Conservation (phyloP, 2,797 vertebrate species). For the Falco concolor region DNA sequence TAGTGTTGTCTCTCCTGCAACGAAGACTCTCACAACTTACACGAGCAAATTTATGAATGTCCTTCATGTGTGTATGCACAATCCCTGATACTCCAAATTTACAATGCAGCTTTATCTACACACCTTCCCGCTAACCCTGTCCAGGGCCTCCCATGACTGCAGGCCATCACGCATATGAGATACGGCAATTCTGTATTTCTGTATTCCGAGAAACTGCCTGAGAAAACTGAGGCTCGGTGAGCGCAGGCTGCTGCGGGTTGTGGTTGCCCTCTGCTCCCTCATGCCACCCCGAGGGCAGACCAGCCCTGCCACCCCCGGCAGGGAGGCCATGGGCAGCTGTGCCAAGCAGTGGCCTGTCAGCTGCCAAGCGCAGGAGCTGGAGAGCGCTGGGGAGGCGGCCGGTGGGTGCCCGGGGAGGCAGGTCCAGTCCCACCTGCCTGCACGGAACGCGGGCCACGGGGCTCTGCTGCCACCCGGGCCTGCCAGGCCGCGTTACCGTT, state of each 20-base stretch:
- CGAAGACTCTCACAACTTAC: background rate
- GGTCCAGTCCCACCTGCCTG: background rate
- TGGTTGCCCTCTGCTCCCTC: background rate
- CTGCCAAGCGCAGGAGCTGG: background rate
- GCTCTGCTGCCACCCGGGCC: background rate
- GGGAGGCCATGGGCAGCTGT: background rate
- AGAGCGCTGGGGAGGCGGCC: background rate
- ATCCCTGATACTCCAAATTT: background rate
- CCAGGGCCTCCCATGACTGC: background rate
- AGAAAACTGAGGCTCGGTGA: background rate
- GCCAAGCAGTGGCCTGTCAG: background rate
- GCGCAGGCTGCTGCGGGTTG: accelerated
- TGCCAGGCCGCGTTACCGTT: background rate
- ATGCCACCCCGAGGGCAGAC: accelerated
- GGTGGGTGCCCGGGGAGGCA: background rate
- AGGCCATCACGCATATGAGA: accelerated
- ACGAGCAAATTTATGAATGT: background rate
- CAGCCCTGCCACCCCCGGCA: accelerated
- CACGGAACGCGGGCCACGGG: background rate
- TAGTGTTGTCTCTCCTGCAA: accelerated
- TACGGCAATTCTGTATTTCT: background rate
- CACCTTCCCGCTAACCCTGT: background rate
- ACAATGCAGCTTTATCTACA: accelerated
- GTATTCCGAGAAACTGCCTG: background rate
- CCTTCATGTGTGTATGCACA: background rate